Conservation (phyloP, 2,888 invertebrate species). For the Sinohyriopsis cumingii region DNA sequence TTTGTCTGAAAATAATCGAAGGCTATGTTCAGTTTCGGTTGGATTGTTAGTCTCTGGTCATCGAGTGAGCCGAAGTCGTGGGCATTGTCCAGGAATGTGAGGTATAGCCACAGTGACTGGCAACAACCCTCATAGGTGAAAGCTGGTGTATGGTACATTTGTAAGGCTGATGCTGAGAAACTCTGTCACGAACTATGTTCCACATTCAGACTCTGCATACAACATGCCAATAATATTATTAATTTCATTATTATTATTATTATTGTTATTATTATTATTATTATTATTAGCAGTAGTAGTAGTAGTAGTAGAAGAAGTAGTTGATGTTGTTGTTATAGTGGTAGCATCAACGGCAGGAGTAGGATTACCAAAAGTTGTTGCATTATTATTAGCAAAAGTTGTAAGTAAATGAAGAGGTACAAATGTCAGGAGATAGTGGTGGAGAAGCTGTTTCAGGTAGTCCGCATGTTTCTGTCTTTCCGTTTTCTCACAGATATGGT, state of each 20-base stretch:
- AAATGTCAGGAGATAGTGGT: constrained; percentile 39
- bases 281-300: not conserved
- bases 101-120: constrained; percentile 32
- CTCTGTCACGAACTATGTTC: constrained; percentile 34
- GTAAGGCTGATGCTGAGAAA: constrained; percentile 55
- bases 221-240: not conserved
- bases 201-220: constrained; percentile 37
- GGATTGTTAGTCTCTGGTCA: constrained; percentile 8
- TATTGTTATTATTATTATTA: no score
- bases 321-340: no score
- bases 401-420: constrained; percentile 14
- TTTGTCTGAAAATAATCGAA: no score
- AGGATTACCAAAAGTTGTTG: constrained; percentile 2
- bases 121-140: constrained; percentile 49
- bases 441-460: constrained; percentile 37
- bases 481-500: constrained; percentile 36
- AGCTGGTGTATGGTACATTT: constrained; percentile 31
- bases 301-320: not conserved
- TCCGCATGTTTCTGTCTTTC: constrained; percentile 29
- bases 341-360: not conserved
- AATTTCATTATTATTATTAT: no score
- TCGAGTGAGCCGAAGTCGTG: not conserved
- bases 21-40: no score
- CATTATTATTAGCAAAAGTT: not conserved
- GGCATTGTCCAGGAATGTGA: constrained; percentile 4